These are phyloP conservation scores for Morone saxatilis DNA, from an alignment of 2,113 vertebrate species.

Conservation along the genomic window DNA sequence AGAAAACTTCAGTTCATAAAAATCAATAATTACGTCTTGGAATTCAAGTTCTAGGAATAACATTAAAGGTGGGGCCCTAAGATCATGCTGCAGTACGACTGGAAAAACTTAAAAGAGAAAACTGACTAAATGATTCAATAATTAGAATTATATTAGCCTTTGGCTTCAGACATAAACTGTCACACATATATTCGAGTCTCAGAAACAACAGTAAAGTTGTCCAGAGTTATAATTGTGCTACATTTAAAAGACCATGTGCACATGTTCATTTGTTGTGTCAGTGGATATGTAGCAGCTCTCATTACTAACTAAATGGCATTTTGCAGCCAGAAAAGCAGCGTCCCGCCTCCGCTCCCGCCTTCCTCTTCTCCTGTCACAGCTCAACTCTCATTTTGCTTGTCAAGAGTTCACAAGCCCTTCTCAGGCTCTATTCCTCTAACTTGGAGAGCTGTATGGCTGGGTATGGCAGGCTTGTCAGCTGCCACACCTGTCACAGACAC, in stretches of 20 bases:
- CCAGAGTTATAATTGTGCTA: background rate
- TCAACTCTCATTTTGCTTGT: background rate
- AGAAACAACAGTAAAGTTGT: background rate
- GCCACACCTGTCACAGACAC: background rate
- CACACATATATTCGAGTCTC: background rate
- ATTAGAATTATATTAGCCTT: background rate
- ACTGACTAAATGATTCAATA: background rate
- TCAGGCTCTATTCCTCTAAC: background rate
- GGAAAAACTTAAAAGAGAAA: background rate
- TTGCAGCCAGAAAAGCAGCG: too few relatives aligned
- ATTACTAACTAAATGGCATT: background rate
- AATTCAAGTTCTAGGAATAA: background rate
- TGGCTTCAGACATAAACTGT: background rate
- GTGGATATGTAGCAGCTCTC: background rate
- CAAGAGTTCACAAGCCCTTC: background rate
- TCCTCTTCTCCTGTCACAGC: too few relatives aligned
- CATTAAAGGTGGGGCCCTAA: background rate
- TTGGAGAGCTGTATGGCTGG: background rate
- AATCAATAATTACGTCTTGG: background rate
- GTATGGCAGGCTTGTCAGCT: conserved; percentile 31
- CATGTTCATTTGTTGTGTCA: too few relatives aligned
- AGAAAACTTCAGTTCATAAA: background rate
- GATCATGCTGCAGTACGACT: background rate
- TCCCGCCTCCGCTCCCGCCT: too few relatives aligned
- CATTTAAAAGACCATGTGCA: background rate